phyloP scores from a whole-genome alignment of 1,140 invertebrate species.

The Mercenaria mercenaria region DNA sequence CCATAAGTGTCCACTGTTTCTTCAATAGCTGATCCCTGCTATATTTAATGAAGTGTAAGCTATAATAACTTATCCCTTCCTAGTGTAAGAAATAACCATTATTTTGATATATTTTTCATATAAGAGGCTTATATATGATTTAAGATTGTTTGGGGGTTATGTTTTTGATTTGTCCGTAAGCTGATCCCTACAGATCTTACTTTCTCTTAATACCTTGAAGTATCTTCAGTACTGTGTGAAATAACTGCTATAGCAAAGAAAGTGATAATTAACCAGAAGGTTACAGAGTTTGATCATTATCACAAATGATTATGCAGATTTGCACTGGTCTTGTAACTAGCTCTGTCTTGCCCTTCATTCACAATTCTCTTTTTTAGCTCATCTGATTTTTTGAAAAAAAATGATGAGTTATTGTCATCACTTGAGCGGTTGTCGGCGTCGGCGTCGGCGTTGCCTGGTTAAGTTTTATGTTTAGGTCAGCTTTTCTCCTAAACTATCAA shows the following conservation, averaged over 20 bases:
- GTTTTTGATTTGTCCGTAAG: constrained; percentile 17
- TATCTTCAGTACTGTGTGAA: neutral
- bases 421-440: too few species aligned
- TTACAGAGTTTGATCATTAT: neutral
- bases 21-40: neutral
- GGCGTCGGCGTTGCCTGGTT: too few species aligned
- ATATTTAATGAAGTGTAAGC: constrained; percentile 34
- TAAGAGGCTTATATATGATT: constrained; percentile 59
- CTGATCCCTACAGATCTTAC: neutral
- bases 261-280: neutral
- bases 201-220: neutral
- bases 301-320: neutral
- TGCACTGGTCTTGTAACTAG: too few species aligned
- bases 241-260: neutral
- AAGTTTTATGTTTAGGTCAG: too few species aligned
- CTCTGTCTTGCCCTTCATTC: too few species aligned
- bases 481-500: too few species aligned
- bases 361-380: too few species aligned
- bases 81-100: constrained; percentile 40
- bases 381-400: too few species aligned
- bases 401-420: too few species aligned
- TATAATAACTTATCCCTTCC: constrained; percentile 40
- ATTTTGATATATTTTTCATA: constrained; percentile 22
- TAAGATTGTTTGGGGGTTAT: constrained; percentile 10
- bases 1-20: neutral